phyloP scores from a whole-genome alignment of 2,113 vertebrate genomes.

The Mesocricetus auratus region DNA sequence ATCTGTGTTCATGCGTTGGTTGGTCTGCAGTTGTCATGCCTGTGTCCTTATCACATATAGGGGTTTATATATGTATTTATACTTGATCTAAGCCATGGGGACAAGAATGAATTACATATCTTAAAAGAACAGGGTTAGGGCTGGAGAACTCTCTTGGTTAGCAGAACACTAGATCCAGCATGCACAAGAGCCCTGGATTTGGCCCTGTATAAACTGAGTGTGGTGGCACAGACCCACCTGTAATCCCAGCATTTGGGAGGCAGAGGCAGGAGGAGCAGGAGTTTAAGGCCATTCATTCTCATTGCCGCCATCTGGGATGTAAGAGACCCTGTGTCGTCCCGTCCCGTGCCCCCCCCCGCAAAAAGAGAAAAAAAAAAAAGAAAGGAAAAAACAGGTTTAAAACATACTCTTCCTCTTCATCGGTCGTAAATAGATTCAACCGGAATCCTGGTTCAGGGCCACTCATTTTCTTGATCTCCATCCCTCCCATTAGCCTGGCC shows the following conservation, averaged over 20 bases:
- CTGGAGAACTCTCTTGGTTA: neutral
- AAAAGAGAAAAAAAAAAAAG: no score
- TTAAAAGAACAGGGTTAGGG: slow-evolving; percentile 11
- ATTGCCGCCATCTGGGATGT: neutral
- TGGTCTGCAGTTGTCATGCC: neutral
- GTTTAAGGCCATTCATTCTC: neutral
- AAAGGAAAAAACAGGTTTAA: neutral
- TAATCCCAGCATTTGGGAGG: neutral
- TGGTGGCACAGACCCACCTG: neutral
- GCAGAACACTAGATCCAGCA: neutral
- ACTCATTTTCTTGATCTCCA: slow-evolving; percentile 90
- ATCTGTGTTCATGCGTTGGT: neutral
- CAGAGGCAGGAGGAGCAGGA: neutral
- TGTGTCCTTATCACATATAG: neutral
- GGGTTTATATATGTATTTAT: slow-evolving; percentile 12
- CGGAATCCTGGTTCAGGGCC: slow-evolving; percentile 92
- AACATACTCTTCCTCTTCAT: slow-evolving; percentile 97
- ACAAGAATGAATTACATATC: neutral
- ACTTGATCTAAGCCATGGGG: neutral
- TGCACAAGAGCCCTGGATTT: neutral
- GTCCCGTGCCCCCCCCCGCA: no score
- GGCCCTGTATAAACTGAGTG: neutral
- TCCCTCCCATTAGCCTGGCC: slow-evolving; percentile 94
- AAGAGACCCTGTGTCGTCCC: neutral
- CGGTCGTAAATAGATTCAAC: slow-evolving; percentile 94